Percentiles rank a stretch among this genome's conserved stretches.
Evolutionary conservation across 2,797 vertebrate genomes (phyloP).

Genomic region (Heliangelus exortis): DNA sequence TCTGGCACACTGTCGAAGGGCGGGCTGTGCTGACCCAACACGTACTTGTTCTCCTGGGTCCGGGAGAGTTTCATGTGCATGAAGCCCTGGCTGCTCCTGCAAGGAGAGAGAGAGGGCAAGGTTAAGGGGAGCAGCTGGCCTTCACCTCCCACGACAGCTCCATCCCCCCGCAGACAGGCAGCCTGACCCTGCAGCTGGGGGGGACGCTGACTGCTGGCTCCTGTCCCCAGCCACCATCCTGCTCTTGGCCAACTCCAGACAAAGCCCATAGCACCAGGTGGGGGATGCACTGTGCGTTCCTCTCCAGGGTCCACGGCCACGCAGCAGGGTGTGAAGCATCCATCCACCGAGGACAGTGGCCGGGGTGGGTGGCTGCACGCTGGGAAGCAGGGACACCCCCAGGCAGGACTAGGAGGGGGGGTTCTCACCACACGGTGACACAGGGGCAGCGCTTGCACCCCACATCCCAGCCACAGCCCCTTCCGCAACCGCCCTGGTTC

Average conservation of each 20-base stretch:
- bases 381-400: not conserved
- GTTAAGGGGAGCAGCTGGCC: not conserved
- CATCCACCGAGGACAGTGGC: accelerated
- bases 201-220: not conserved
- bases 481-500: not conserved
- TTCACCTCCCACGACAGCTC: not conserved
- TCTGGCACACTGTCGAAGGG: conserved; percentile 95
- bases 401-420: not conserved
- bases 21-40: conserved; percentile 97
- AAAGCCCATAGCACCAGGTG: not conserved
- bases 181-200: not conserved
- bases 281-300: no score
- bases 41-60: conserved; percentile 95
- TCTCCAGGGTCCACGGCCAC: accelerated
- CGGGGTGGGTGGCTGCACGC: not conserved
- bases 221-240: not conserved
- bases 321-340: not conserved
- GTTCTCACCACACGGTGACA: accelerated
- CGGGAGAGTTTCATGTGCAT: conserved; percentile 98
- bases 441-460: not conserved
- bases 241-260: not conserved
- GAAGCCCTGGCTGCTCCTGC: conserved; percentile 98
- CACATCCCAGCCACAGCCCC: not conserved
- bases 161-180: accelerated
- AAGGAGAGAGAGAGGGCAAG: not conserved